Conservation (phyloP, 2,797 vertebrate species). For the Muraenolepis orangiensis region DNA sequence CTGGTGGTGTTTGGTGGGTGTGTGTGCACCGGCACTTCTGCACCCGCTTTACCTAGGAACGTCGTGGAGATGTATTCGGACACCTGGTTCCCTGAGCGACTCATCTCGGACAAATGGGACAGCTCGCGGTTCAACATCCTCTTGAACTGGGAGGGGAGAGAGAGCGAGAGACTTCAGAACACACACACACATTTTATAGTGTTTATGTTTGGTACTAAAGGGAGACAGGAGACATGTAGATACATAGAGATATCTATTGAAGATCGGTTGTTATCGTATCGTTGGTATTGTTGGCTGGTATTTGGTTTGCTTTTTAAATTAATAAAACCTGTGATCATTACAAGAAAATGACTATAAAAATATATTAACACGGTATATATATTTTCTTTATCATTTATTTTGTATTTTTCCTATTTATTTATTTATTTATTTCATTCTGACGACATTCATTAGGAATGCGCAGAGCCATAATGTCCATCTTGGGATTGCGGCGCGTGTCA, state of each 20-base stretch:
- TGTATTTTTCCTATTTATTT: not conserved
- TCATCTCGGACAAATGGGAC: slow-evolving; percentile 94
- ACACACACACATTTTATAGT: not conserved
- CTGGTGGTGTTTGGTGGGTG: no score
- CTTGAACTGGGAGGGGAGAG: slow-evolving; percentile 80
- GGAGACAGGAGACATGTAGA: not conserved
- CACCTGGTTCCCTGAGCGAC: slow-evolving; percentile 94
- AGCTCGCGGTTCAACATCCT: slow-evolving; percentile 94
- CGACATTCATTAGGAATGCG: not conserved
- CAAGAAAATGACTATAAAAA: no score
- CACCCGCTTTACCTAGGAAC: slow-evolving; percentile 90
- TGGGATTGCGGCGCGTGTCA: not conserved
- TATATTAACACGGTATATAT: no score
- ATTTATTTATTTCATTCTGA: not conserved
- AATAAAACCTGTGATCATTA: not conserved
- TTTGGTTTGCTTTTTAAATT: not conserved
- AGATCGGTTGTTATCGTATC: not conserved
- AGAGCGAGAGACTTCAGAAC: not conserved
- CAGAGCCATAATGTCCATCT: not conserved
- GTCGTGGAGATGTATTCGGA: slow-evolving; percentile 95
- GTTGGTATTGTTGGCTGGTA: not conserved
- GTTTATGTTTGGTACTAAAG: not conserved
- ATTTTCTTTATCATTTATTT: no score
- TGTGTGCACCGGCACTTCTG: no score
- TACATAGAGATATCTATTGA: not conserved